Conservation (phyloP, 2,888 invertebrate genomes). For the Caenorhabditis sulstoni region DNA sequence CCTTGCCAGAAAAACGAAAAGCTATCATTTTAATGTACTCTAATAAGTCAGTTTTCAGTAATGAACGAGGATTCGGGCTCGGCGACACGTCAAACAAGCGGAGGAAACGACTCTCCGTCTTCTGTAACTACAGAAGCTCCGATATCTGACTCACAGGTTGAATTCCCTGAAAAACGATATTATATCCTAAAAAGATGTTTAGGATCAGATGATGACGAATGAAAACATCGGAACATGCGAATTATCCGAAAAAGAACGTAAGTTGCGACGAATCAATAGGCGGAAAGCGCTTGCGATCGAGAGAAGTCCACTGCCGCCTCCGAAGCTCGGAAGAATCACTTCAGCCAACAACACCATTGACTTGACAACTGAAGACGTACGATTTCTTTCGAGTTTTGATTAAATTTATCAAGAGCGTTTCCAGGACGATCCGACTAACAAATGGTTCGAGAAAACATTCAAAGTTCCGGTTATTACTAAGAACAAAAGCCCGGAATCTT, state of each 20-base stretch:
- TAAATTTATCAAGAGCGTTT: not conserved
- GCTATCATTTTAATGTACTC: no score
- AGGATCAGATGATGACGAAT: slow-evolving; percentile 29
- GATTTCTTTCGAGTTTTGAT: not conserved
- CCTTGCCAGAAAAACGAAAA: no score
- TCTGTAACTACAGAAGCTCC: slow-evolving; percentile 28
- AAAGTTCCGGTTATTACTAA: not conserved
- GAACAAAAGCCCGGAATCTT: slow-evolving; percentile 10
- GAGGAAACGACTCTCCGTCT: slow-evolving; percentile 37
- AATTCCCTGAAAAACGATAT: no score
- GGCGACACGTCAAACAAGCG: not conserved
- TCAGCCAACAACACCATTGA: slow-evolving; percentile 48
- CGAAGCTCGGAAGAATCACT: slow-evolving; percentile 20
- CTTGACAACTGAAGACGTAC: slow-evolving; percentile 47
- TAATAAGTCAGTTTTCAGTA: no score
- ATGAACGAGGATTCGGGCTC: slow-evolving; percentile 1
- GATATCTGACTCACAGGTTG: slow-evolving; percentile 36
- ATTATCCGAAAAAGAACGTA: slow-evolving; percentile 27
- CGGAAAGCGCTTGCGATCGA: slow-evolving; percentile 36
- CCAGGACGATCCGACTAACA: slow-evolving; percentile 53
- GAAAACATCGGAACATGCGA: slow-evolving; percentile 20
- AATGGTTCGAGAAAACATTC: slow-evolving; percentile 57
- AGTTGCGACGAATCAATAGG: slow-evolving; percentile 28
- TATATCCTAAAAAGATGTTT: not conserved
- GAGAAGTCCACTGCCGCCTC: slow-evolving; percentile 12